Base-by-base conservation (phyloP, 2,888 invertebrate genomes). In the Amphipoea oculea region DNA sequence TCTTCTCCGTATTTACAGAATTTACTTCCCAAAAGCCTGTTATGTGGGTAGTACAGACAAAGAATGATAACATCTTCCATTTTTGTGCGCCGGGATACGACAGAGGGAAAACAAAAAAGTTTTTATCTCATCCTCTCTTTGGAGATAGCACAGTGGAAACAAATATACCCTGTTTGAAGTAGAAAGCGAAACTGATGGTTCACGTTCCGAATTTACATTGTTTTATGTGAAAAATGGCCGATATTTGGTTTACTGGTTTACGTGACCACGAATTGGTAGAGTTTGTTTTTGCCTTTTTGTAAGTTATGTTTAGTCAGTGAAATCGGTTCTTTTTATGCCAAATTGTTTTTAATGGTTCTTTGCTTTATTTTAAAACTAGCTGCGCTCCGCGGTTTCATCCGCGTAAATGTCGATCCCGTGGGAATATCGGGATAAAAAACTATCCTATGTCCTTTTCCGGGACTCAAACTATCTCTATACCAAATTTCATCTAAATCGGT, bases 81-180 rank as follows among this genome's bases (percentile, higher is more conserved):
- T 84, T 85, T 79, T 83, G 86, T 72, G 76, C 20, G 71, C 69
- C 78, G 79, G 71, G 86, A 83, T 84, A 84, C 70, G 23, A 71
- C 73, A 72, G 71, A 83, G 68, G 23, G 79, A 87, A 87, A 86
- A 88, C 85, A 88, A 86, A 91, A 90, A 89, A 86, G 82, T 85
- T 85, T 91, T 91, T 91, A 92, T 92, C 91, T 90, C 81, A 76
- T 83, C 68, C 78, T 72, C 76, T 84, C 89, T 92, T 91, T 92
- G 89, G 88, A 89, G 92, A 91, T 92, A 89, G 74, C 81, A 76
- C 76, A 70, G 81, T 83, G 81, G 79, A 87, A 88, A 90, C 82
- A 90, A 90, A 90, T 79, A 89, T 73, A 84, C 73, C 74, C 74
- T 84, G 86, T 91, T 88, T 89, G 86, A 88, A 85, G 83, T 82